These are phyloP conservation scores for Lycaena phlaeas DNA, from an alignment of 2,888 invertebrate species.

Conservation along the genomic window DNA sequence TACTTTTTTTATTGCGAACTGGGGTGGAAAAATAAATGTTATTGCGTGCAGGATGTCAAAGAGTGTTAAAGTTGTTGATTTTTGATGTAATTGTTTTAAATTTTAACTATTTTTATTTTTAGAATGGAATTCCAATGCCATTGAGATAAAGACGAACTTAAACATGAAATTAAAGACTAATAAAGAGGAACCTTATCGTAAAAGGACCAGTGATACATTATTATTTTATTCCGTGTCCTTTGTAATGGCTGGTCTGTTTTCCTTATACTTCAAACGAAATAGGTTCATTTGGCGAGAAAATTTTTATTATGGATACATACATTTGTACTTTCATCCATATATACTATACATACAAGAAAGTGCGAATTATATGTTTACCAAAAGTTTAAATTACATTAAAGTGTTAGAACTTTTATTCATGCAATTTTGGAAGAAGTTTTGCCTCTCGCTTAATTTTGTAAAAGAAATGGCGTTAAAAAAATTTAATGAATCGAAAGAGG, in stretches of 20 bases:
- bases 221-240: slow-evolving; percentile 32
- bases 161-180: too few relatives aligned
- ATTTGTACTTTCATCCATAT: background rate
- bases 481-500: slow-evolving; percentile 38
- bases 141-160: too few relatives aligned
- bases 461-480: slow-evolving; percentile 37
- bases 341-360: background rate
- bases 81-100: too few relatives aligned
- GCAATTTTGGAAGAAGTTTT: slow-evolving; percentile 2
- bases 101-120: too few relatives aligned
- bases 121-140: too few relatives aligned
- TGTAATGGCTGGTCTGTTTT: slow-evolving; percentile 38
- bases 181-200: too few relatives aligned
- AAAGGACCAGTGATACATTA: too few relatives aligned
- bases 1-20: too few relatives aligned
- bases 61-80: too few relatives aligned
- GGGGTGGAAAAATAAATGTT: too few relatives aligned
- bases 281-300: background rate
- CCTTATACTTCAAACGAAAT: slow-evolving; percentile 13
- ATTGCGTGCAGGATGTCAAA: too few relatives aligned
- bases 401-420: background rate
- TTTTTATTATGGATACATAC: background rate
- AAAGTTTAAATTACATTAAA: background rate
- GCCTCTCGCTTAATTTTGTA: slow-evolving; percentile 19
- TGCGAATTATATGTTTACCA: background rate